phyloP scores from a whole-genome alignment of 2,888 invertebrate species.

The Tachystola acroxantha region DNA sequence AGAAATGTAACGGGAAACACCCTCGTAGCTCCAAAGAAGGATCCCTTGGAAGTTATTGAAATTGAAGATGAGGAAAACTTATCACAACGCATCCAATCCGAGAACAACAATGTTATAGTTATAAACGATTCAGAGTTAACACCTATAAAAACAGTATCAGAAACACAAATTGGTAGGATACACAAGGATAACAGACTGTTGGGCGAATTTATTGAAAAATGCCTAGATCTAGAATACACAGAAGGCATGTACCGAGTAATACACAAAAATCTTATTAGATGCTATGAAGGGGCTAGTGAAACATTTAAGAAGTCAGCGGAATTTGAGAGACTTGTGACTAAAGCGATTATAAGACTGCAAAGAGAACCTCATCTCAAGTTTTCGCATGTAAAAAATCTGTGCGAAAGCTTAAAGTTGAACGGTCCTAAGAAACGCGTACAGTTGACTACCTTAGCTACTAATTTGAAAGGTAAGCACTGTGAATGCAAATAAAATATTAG shows the following conservation, averaged over 20 bases:
- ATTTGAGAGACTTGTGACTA: constrained; percentile 29
- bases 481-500: too few relatives aligned
- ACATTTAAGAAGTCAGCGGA: constrained; percentile 29
- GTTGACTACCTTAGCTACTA: constrained; percentile 35
- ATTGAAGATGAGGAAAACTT: constrained; percentile 12
- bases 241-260: constrained; percentile 40
- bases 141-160: too few relatives aligned
- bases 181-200: constrained; percentile 30
- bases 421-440: constrained; percentile 31
- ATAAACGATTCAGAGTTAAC: too few relatives aligned
- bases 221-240: constrained; percentile 31
- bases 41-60: constrained; percentile 11
- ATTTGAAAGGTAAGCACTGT: constrained; percentile 22
- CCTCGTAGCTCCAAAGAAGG: too few relatives aligned
- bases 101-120: constrained; percentile 1
- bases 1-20: too few relatives aligned
- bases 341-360: constrained; percentile 18
- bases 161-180: too few relatives aligned
- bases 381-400: constrained; percentile 39
- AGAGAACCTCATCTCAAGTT: constrained; percentile 38
- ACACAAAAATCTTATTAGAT: constrained; percentile 32
- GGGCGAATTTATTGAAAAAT: constrained; percentile 35
- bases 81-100: background rate
- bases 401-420: constrained; percentile 32
- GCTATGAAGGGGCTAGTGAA: constrained; percentile 28